Conservation (phyloP, 37 sponge, comb jelly and placozoan genomes). For the Cliona cf. orientalis region DNA sequence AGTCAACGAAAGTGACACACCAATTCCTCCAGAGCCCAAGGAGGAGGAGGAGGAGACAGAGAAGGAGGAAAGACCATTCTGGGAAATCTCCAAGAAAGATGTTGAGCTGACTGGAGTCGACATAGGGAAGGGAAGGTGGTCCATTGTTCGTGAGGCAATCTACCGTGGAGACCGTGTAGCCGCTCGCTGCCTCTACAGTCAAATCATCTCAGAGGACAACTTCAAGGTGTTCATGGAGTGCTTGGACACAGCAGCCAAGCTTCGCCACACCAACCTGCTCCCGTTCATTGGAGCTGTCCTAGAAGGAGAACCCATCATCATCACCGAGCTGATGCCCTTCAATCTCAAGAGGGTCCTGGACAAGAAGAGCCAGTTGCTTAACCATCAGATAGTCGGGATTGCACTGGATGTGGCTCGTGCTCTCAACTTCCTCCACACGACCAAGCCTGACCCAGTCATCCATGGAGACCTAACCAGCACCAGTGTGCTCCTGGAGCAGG, state of each 20-base stretch:
- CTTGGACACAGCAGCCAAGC: conserved; percentile 58
- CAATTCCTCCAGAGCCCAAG: not conserved
- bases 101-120: conserved; percentile 39
- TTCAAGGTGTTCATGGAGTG: conserved; percentile 53
- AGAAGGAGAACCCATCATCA: conserved; percentile 50
- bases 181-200: conserved; percentile 62
- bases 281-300: conserved; percentile 72
- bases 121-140: conserved; percentile 75
- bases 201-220: conserved; percentile 61
- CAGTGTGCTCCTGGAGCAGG: conserved; percentile 64
- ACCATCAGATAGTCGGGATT: conserved; percentile 48
- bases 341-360: conserved; percentile 66
- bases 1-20: not conserved
- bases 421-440: conserved; percentile 73
- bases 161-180: conserved; percentile 71
- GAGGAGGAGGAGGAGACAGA: not conserved
- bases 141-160: conserved; percentile 44
- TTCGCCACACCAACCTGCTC: conserved; percentile 76
- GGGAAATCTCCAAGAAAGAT: conserved; percentile 48
- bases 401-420: conserved; percentile 56
- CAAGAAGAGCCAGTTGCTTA: conserved; percentile 18
- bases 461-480: conserved; percentile 85
- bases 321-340: conserved; percentile 77
- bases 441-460: conserved; percentile 71
- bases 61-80: conserved; percentile 25